Evolutionary conservation across 2,797 vertebrate species (phyloP).

Genomic region (Myiothlypis chrysogaster): DNA sequence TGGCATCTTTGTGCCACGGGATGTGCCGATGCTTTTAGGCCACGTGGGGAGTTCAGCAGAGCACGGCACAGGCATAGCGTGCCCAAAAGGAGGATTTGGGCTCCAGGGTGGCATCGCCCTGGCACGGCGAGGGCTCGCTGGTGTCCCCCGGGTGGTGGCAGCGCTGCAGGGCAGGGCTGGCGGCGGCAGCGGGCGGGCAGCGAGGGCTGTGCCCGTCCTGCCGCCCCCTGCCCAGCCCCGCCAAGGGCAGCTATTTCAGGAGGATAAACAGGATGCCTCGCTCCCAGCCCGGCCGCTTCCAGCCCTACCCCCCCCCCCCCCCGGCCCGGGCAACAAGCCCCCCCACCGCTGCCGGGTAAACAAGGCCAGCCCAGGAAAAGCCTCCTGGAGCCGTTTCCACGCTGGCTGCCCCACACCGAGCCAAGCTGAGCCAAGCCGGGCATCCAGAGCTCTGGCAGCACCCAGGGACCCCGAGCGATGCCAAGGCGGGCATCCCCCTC

Average conservation of each 20-base stretch:
- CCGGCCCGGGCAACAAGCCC: no score
- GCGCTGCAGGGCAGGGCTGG: neutral
- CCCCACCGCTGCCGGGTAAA: neutral
- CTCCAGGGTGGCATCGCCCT: neutral
- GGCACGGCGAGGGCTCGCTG: rapidly evolving
- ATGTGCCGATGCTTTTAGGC: neutral
- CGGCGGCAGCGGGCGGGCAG: neutral
- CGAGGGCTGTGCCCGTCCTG: neutral
- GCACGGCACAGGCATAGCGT: rapidly evolving
- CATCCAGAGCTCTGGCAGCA: neutral
- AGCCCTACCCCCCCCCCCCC: neutral
- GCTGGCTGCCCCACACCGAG: neutral
- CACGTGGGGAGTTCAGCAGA: neutral
- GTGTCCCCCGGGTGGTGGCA: neutral
- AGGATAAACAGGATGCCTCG: constrained; percentile 49
- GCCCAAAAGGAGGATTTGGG: neutral
- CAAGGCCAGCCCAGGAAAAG: constrained; percentile 12
- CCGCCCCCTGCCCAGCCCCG: neutral
- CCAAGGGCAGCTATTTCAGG: constrained; percentile 22
- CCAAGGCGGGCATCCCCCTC: neutral
- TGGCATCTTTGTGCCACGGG: neutral
- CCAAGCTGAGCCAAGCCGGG: neutral
- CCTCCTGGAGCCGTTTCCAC: neutral
- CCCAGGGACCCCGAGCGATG: neutral
- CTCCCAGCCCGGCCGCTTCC: neutral